These are phyloP conservation scores for Grallaria varia DNA, from an alignment of 2,113 vertebrate genomes.

Conservation along the genomic window DNA sequence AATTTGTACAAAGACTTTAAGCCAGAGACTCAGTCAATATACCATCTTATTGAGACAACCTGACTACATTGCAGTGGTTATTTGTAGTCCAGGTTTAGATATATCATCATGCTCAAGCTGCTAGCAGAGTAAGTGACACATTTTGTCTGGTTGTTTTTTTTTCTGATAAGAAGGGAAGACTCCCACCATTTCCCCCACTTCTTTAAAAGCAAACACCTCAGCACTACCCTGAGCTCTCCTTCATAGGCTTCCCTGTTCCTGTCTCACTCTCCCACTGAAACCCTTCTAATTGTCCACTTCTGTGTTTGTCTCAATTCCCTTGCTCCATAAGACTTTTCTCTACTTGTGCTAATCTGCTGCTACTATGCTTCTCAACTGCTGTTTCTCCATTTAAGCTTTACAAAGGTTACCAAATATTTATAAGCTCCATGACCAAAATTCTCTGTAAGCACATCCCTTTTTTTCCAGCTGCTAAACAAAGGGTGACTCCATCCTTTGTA, in stretches of 20 bases:
- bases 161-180: not conserved
- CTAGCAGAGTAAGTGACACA: not conserved
- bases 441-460: not conserved
- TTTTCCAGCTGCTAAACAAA: not conserved
- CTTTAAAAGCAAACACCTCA: not conserved
- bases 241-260: not conserved
- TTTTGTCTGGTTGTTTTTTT: not conserved
- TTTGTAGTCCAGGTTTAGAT: not conserved
- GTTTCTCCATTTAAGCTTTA: not conserved
- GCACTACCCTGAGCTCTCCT: not conserved
- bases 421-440: not conserved
- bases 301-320: not conserved
- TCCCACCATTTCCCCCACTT: not conserved
- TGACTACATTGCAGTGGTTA: not conserved
- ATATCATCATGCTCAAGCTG: accelerated
- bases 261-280: not conserved
- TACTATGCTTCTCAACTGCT: not conserved
- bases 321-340: not conserved
- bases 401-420: not conserved
- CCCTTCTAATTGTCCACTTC: not conserved
- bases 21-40: not conserved
- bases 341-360: not conserved
- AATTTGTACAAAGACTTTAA: not conserved
- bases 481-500: not conserved
- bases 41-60: not conserved